phyloP scores from a whole-genome alignment of 2,113 vertebrate species.

The Lynx canadensis region DNA sequence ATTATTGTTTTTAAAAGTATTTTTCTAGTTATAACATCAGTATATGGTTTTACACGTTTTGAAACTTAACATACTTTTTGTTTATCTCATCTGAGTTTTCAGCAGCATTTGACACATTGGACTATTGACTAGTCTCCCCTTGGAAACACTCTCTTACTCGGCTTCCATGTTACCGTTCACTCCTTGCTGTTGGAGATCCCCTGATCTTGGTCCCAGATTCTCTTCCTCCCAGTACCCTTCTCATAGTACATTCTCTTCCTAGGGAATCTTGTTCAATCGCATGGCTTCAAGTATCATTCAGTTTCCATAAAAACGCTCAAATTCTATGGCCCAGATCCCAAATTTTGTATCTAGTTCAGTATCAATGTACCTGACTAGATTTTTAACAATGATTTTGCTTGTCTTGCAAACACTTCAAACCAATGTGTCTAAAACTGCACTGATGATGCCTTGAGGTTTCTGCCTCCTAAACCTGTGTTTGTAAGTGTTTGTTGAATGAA shows the following conservation, averaged over 20 bases:
- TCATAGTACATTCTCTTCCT: not conserved
- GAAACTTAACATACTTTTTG: not conserved
- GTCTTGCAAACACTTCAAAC: not conserved
- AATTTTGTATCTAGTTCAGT: not conserved
- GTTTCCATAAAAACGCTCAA: not conserved
- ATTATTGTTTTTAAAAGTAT: not conserved
- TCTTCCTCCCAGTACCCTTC: not conserved
- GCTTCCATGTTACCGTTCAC: not conserved
- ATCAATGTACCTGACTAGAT: not conserved
- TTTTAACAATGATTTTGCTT: not conserved
- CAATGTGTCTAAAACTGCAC: not conserved
- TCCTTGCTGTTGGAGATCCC: not conserved
- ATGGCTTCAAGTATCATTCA: not conserved
- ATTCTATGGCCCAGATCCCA: not conserved
- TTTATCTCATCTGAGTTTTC: not conserved
- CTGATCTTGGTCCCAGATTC: not conserved
- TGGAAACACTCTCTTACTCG: not conserved
- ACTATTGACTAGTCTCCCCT: not conserved
- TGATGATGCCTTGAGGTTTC: not conserved
- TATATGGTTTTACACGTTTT: not conserved
- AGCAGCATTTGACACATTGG: not conserved
- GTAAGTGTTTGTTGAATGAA: not conserved
- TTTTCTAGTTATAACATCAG: not conserved
- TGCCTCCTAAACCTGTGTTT: conserved; percentile 9
- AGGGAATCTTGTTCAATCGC: not conserved